Conservation (phyloP, 2,113 vertebrate species). For the Montifringilla adamsi region DNA sequence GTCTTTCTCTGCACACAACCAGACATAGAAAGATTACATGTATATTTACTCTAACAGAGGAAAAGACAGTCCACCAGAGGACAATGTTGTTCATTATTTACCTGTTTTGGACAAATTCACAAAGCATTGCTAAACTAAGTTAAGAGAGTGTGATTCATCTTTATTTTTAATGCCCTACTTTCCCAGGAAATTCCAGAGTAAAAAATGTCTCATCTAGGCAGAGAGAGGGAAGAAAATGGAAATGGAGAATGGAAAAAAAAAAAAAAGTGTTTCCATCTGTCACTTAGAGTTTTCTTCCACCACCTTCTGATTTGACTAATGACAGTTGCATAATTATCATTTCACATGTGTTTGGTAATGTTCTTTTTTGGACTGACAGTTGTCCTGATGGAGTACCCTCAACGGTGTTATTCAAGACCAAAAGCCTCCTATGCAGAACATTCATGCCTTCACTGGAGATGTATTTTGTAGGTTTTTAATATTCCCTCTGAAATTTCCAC, state of each 20-base stretch:
- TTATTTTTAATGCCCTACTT: neutral
- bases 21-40: neutral
- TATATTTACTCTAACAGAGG: neutral
- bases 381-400: conserved; percentile 14
- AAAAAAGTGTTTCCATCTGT: conserved; percentile 32
- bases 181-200: neutral
- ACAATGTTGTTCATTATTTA: neutral
- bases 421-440: neutral
- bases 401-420: neutral
- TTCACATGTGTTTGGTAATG: conserved; percentile 29
- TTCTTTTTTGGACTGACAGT: conserved; percentile 29
- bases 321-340: conserved; percentile 23
- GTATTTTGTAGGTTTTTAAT: neutral
- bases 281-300: conserved; percentile 31
- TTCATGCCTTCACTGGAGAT: neutral
- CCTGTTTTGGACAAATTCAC: neutral
- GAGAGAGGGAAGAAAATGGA: neutral
- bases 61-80: neutral
- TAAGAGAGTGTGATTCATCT: neutral
- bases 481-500: neutral
- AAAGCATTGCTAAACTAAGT: neutral
- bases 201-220: neutral
- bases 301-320: conserved; percentile 49
- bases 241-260: neutral
- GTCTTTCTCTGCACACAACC: neutral